Conservation (phyloP, 2,888 invertebrate genomes). For the Plebejus melissa region DNA sequence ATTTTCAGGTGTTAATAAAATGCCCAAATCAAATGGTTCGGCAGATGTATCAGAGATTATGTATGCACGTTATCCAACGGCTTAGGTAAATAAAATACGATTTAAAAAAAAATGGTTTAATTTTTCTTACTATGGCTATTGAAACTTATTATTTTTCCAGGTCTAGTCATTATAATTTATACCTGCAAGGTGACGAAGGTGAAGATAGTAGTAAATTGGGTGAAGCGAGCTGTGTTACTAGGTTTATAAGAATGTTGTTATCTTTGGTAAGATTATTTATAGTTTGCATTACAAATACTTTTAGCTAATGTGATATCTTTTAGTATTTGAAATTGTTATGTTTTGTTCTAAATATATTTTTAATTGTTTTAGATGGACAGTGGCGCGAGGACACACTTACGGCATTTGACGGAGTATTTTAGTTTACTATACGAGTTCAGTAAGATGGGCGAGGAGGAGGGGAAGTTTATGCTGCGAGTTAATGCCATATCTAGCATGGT, state of each 20-base stretch:
- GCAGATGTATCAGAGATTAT: slow-evolving; percentile 97
- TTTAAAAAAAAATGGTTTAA: too few relatives aligned
- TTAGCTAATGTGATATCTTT: background rate
- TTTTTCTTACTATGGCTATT: background rate
- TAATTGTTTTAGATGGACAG: slow-evolving; percentile 83
- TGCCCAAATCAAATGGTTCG: slow-evolving; percentile 98
- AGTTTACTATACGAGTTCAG: slow-evolving; percentile 95
- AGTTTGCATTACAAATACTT: background rate
- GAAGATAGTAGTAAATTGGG: slow-evolving; percentile 82
- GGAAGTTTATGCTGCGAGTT: slow-evolving; percentile 90
- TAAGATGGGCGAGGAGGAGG: slow-evolving; percentile 96
- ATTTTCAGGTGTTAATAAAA: slow-evolving; percentile 89
- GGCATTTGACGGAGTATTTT: slow-evolving; percentile 95
- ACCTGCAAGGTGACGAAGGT: slow-evolving; percentile 79
- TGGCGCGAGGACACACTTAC: slow-evolving; percentile 90
- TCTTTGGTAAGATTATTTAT: slow-evolving; percentile 81
- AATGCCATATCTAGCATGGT: slow-evolving; percentile 94
- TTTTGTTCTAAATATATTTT: background rate
- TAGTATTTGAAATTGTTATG: background rate
- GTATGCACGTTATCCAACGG: slow-evolving; percentile 96
- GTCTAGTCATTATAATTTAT: slow-evolving; percentile 82
- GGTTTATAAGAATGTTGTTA: slow-evolving; percentile 93
- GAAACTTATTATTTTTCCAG: slow-evolving; percentile 42
- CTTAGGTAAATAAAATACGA: slow-evolving; percentile 77
- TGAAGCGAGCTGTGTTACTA: slow-evolving; percentile 92